phyloP scores from a whole-genome alignment of 2,113 vertebrate species.

The Azemiops feae region DNA sequence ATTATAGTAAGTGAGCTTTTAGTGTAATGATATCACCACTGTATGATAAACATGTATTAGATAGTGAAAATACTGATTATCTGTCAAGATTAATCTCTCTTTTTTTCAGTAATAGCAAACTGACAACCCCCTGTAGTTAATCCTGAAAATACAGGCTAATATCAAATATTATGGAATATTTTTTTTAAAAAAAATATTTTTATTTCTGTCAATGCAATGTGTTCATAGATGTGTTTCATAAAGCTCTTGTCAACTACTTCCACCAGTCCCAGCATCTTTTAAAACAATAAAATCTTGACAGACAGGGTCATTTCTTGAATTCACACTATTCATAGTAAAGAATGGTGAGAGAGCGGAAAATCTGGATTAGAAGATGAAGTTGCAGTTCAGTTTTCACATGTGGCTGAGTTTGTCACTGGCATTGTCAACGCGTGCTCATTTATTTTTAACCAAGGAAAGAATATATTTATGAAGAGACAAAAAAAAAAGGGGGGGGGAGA shows the following conservation, averaged over 20 bases:
- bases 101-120: constrained; percentile 68
- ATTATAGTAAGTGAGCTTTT: constrained; percentile 76
- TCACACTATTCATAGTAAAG: constrained; percentile 46
- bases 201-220: constrained; percentile 41
- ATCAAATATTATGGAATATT: constrained; percentile 61
- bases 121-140: constrained; percentile 71
- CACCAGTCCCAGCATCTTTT: constrained; percentile 3
- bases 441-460: constrained; percentile 38
- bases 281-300: constrained; percentile 6
- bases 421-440: constrained; percentile 40
- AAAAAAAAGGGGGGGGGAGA: not conserved
- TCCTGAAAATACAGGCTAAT: constrained; percentile 66
- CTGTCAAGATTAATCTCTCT: constrained; percentile 77
- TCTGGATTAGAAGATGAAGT: constrained; percentile 64
- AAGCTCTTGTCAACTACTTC: constrained; percentile 42
- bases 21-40: constrained; percentile 72
- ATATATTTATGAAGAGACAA: not conserved
- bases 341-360: constrained; percentile 49
- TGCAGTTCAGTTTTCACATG: constrained; percentile 38
- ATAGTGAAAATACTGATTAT: constrained; percentile 71
- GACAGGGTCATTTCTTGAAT: not conserved
- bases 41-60: constrained; percentile 75
- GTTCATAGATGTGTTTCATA: constrained; percentile 52
- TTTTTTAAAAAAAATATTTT: constrained; percentile 20
- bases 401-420: constrained; percentile 34